Conservation (phyloP, 2,797 vertebrate genomes). For the Onychomys leucogaster region DNA sequence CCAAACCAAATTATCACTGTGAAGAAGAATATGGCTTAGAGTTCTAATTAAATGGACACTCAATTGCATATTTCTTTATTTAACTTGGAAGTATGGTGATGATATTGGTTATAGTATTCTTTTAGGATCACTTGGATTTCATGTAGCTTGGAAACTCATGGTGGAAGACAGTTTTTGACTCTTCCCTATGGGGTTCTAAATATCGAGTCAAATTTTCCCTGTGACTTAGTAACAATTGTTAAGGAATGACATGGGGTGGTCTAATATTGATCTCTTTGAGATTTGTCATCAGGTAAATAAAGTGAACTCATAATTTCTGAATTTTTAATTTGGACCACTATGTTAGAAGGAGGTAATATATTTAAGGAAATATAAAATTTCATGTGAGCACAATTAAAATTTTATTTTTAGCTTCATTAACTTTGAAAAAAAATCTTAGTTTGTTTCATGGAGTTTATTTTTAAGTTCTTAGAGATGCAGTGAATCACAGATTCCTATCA, state of each 20-base stretch:
- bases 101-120: neutral
- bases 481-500: neutral
- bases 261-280: neutral
- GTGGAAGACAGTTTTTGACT: neutral
- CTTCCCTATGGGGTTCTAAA: neutral
- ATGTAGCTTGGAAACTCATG: neutral
- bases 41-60: neutral
- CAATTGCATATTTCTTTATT: neutral
- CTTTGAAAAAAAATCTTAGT: constrained; percentile 18
- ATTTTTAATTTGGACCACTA: neutral
- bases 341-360: neutral
- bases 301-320: neutral
- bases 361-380: neutral
- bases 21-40: neutral
- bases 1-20: neutral
- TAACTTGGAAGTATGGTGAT: neutral
- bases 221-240: neutral
- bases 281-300: neutral
- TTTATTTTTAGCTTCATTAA: neutral
- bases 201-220: neutral
- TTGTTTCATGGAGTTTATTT: neutral
- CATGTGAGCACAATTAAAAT: neutral
- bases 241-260: neutral
- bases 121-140: neutral
- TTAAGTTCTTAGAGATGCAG: neutral